Conservation (phyloP, 2,113 vertebrate genomes). For the Sinocyclocheilus rhinocerous region DNA sequence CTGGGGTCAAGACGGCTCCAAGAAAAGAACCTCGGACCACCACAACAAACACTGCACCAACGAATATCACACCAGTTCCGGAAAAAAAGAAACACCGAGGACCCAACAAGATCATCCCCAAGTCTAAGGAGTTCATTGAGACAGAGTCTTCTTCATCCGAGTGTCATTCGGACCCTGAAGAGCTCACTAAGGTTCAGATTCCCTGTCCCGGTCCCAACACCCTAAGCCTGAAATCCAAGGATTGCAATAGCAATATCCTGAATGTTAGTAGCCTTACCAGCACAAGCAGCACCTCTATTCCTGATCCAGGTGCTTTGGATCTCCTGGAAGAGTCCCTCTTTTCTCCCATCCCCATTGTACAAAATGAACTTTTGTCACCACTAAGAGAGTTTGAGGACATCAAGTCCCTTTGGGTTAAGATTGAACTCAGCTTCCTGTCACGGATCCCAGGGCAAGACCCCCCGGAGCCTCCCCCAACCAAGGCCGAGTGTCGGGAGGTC, state of each 20-base stretch:
- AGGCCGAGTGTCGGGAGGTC: slow-evolving; percentile 62
- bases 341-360: slow-evolving; percentile 77
- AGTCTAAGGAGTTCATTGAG: slow-evolving; percentile 95
- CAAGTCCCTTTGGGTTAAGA: slow-evolving; percentile 88
- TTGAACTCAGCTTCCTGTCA: slow-evolving; percentile 81
- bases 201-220: slow-evolving; percentile 64
- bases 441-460: slow-evolving; percentile 77
- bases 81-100: slow-evolving; percentile 95
- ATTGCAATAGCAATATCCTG: slow-evolving; percentile 73
- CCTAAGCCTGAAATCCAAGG: slow-evolving; percentile 65
- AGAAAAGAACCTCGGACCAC: slow-evolving; percentile 90
- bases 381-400: slow-evolving; percentile 83
- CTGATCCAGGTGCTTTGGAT: slow-evolving; percentile 79
- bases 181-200: slow-evolving; percentile 81
- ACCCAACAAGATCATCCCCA: slow-evolving; percentile 88
- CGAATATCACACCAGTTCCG: slow-evolving; percentile 62
- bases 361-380: slow-evolving; percentile 84
- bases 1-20: slow-evolving; percentile 86
- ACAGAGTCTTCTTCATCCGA: slow-evolving; percentile 94
- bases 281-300: slow-evolving; percentile 78
- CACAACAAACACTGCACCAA: slow-evolving; percentile 69
- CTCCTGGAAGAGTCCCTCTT: slow-evolving; percentile 79
- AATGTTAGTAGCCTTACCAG: slow-evolving; percentile 78
- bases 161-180: slow-evolving; percentile 91
- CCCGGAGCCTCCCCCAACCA: slow-evolving; percentile 59